A percentile compares a stretch with the other conserved stretches of the same genome.
phyloP scores from a whole-genome alignment of 2,797 vertebrate genomes.

The Lates japonicus region DNA sequence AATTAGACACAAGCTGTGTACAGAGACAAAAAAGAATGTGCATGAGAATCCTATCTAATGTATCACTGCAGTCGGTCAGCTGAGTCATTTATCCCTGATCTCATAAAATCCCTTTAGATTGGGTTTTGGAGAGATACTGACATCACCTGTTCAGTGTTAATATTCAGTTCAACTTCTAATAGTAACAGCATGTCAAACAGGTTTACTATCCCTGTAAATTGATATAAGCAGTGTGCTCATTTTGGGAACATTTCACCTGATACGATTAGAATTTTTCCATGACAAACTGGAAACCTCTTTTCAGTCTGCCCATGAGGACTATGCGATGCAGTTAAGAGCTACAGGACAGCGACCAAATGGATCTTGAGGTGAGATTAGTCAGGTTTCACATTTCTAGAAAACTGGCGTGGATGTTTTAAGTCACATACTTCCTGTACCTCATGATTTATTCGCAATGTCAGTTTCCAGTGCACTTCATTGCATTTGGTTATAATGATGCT shows the following conservation, averaged over 20 bases:
- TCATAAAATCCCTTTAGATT: constrained; percentile 25
- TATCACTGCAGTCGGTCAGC: constrained; percentile 52
- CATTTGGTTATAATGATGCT: background rate
- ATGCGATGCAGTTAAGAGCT: no score
- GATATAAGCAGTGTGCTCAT: constrained; percentile 4
- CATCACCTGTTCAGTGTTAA: constrained; percentile 37
- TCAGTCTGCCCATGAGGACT: no score
- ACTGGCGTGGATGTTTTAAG: background rate
- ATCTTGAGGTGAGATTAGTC: background rate
- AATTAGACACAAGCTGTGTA: constrained; percentile 65
- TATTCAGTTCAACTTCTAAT: constrained; percentile 21
- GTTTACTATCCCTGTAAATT: constrained; percentile 8
- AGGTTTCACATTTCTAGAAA: background rate
- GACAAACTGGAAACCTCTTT: background rate
- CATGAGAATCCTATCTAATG: constrained; percentile 29
- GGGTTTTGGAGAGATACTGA: constrained; percentile 26
- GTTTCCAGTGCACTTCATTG: background rate
- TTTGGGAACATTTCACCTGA: constrained; percentile 19
- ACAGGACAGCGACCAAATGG: no score
- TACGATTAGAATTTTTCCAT: background rate
- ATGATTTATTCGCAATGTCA: background rate
- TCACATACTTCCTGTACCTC: background rate
- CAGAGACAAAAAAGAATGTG: constrained; percentile 40
- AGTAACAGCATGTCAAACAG: constrained; percentile 7
- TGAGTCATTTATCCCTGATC: constrained; percentile 30